Base-by-base conservation (phyloP, 1,140 invertebrate species). In the Camponotus vicinus region DNA sequence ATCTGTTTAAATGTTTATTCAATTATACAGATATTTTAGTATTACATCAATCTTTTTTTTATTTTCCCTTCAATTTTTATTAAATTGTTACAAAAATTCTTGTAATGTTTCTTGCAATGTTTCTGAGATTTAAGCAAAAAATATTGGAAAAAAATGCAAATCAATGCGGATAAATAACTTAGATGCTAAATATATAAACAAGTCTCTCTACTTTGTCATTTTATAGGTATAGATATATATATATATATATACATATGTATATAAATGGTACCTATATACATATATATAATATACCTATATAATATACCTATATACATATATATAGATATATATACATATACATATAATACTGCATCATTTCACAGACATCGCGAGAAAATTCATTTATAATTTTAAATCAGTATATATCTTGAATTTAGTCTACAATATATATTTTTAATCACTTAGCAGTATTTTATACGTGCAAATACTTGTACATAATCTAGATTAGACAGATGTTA, bases 131-230 rank as follows among this genome's bases (percentile, higher is more conserved):
- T 52, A 34, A 52, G 8, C 27, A 55, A 21, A 73, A 73, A 13
- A 64, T 21, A n/a, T 15, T 15, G 45, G 64, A 80, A 37, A 82
- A 34, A 52, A 88, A 63, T 85, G 90, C 69, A 77, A 88, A 92
- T 93, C 88, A 93, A 86, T 79, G 76, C 80, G 76, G 87, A 92
- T 92, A 92, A 92, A 93, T 92, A 92, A 92, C 89, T 91, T 92
- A 93, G 66, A 77, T 55, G 42, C 89, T 92, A 92, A 86, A 89
- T 92, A 89, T 75, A 88, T 85, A 89, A 90, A 92, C 78, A 89
- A 49, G 42, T 91, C 66, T 89, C 80, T 78, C 77, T 75, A 75
- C 70, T 86, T 86, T 77, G 85, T 84, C 86, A 88, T 79, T 82
- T 83, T 61, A 73, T 83, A 83, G 61, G 67, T 71, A 45, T 71